Evolutionary conservation across 2,888 invertebrate species (phyloP).

Genomic region (Sphaeridia pumilis): DNA sequence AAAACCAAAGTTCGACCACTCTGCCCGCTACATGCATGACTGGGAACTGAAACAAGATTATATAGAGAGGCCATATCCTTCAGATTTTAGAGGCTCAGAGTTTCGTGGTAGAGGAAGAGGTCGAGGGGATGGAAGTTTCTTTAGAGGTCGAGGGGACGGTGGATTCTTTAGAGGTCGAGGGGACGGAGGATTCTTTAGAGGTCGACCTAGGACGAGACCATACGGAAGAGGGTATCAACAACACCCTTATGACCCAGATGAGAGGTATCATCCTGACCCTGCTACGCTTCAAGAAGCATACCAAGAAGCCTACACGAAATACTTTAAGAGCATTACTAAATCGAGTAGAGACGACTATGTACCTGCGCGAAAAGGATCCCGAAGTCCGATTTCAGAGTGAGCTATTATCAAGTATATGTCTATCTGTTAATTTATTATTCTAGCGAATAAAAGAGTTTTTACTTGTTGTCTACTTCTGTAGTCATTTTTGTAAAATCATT

Average conservation of each 20-base stretch:
- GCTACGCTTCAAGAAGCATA: conserved; percentile 21
- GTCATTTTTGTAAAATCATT: background rate
- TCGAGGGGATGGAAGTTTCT: background rate
- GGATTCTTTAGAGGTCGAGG: conserved; percentile 7
- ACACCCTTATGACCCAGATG: background rate
- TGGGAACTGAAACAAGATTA: conserved; percentile 13
- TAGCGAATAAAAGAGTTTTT: too few species aligned
- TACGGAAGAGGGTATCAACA: conserved; percentile 4
- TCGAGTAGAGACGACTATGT: background rate
- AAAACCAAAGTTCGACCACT: background rate
- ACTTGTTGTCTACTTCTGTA: background rate
- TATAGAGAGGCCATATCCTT: too few species aligned
- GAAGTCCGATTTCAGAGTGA: background rate
- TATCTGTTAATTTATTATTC: too few species aligned
- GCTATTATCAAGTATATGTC: too few species aligned
- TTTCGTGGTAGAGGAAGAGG: conserved; percentile 16
- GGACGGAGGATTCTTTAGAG: background rate
- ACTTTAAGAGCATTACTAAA: conserved; percentile 29
- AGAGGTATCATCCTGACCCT: conserved; percentile 8
- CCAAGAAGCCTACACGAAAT: conserved; percentile 30
- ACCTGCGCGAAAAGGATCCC: background rate
- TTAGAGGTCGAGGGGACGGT: background rate
- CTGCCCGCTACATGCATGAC: conserved; percentile 11
- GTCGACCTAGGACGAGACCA: conserved; percentile 9
- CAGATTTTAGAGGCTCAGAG: background rate